Evolutionary conservation across 2,113 vertebrate genomes (phyloP).

Genomic region (Hippocampus barbouri): DNA sequence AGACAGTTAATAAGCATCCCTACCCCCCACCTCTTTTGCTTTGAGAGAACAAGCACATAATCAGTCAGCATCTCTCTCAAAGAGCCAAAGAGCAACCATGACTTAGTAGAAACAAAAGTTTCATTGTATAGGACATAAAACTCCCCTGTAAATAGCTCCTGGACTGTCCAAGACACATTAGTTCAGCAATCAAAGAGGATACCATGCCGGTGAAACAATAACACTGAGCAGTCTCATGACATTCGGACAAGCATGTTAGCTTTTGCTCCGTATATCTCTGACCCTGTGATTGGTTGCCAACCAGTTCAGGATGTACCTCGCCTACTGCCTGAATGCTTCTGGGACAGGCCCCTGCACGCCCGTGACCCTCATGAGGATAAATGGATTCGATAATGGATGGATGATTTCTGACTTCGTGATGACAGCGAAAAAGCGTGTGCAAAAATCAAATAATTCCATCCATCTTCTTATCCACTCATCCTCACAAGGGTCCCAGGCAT

Average conservation of each 20-base stretch:
- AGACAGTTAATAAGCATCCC: constrained; percentile 36
- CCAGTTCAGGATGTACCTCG: no score
- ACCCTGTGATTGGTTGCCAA: no score
- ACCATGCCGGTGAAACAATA: constrained; percentile 51
- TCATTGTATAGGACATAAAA: constrained; percentile 65
- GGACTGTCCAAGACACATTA: constrained; percentile 55
- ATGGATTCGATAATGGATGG: no score
- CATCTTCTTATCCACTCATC: no score
- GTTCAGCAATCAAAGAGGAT: constrained; percentile 56
- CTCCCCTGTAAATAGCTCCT: constrained; percentile 63
- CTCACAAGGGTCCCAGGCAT: no score
- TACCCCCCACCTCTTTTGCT: constrained; percentile 19
- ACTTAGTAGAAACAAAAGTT: constrained; percentile 47
- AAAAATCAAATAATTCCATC: constrained; percentile 34
- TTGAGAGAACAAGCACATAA: constrained; percentile 25
- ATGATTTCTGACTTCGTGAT: constrained; percentile 21
- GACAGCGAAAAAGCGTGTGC: constrained; percentile 13
- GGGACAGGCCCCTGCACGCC: no score
- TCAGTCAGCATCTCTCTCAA: constrained; percentile 41
- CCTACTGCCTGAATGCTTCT: no score
- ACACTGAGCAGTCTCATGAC: constrained; percentile 49
- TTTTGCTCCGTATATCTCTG: constrained; percentile 17
- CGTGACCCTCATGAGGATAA: no score
- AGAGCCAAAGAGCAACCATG: constrained; percentile 46
- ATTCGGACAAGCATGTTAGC: constrained; percentile 32